Base-by-base conservation (phyloP, 2,888 invertebrate species). In the Callinectes sapidus region DNA sequence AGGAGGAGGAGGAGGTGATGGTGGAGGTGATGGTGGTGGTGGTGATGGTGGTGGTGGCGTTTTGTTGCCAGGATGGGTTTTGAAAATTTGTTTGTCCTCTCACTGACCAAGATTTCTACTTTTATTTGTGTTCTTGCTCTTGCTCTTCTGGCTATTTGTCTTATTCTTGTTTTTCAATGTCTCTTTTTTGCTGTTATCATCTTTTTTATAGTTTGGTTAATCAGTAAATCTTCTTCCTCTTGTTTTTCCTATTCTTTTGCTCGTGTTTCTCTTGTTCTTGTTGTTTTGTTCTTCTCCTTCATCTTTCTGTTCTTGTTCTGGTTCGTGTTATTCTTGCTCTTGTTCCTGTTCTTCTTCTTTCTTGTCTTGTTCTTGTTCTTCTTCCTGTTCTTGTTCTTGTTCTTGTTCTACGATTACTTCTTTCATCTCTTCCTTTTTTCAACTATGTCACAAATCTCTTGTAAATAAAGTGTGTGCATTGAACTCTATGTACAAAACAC, bases 1-100 rank as follows among this genome's bases (percentile, higher is more conserved):
- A 8, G 48, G 48, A 23, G 23, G 61, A 23, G 16, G 23, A 23
- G 61, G 61, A 5, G 35, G 81, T 3, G 32, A 2, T 81, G 81
- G 14, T 18, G 81, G n/a, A 23, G 61, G 18, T 61, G 61, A 3
- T 18, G 61, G 61, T 61, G 8, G 48, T 48, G 48, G 48, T 61
- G 23, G 61, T 61, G 16, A 10, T 61, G 61, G 61, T 61, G 35
- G 81, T 3, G 32, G 16, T 81, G 81, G 14, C 35, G 81, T 81
- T 81, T 81, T 81, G 81, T 81, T 81, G 35, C 81, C 35, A 18
- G 71, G 71, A 28, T 71, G 10, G 28, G 71, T 71, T 71, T 71
- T 71, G 71, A 10, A 71, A 71, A 71, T 71, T 71, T 71, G 71
- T 28, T 71, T 71, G 23, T 71, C 8, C n/a, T 71, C 28, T 61